A percentile compares a stretch with the other conserved stretches of the same genome.
phyloP scores from a whole-genome alignment of 2,113 vertebrate genomes.

The Gopherus evgoodei region DNA sequence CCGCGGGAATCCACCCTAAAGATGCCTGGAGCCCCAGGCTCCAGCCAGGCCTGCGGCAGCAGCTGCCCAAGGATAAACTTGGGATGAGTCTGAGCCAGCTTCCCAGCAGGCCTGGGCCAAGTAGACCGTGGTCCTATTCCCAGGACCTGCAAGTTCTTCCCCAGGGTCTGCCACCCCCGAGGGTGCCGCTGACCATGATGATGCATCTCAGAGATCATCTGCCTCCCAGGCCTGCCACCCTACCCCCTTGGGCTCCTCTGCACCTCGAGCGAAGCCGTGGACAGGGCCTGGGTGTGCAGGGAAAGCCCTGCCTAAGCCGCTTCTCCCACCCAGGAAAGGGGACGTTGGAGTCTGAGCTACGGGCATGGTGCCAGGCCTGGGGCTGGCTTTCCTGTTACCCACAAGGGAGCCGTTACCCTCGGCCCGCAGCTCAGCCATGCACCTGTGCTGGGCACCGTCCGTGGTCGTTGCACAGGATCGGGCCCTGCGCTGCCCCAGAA shows the following conservation, averaged over 20 bases:
- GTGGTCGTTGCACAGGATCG: background rate
- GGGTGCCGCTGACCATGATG: background rate
- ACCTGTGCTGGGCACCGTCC: too few relatives aligned
- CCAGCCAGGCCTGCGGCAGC: too few relatives aligned
- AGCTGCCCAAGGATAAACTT: background rate
- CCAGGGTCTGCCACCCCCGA: background rate
- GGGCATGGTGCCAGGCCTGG: background rate
- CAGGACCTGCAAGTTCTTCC: background rate
- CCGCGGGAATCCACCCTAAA: background rate
- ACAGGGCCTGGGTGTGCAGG: too few relatives aligned
- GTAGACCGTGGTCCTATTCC: background rate
- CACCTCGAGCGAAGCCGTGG: background rate
- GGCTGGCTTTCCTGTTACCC: too few relatives aligned
- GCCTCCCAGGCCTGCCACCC: too few relatives aligned
- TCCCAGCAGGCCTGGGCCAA: too few relatives aligned
- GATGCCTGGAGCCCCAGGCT: too few relatives aligned
- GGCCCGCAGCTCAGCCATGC: too few relatives aligned
- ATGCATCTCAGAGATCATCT: too few relatives aligned
- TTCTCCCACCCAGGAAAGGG: background rate
- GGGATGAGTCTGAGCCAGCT: background rate
- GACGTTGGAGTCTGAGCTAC: background rate
- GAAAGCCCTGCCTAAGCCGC: background rate
- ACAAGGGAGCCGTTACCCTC: too few relatives aligned
- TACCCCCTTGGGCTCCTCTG: too few relatives aligned
- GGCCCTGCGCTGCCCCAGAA: too few relatives aligned